Conservation (phyloP, 2,113 vertebrate species). For the Ellobius talpinus region DNA sequence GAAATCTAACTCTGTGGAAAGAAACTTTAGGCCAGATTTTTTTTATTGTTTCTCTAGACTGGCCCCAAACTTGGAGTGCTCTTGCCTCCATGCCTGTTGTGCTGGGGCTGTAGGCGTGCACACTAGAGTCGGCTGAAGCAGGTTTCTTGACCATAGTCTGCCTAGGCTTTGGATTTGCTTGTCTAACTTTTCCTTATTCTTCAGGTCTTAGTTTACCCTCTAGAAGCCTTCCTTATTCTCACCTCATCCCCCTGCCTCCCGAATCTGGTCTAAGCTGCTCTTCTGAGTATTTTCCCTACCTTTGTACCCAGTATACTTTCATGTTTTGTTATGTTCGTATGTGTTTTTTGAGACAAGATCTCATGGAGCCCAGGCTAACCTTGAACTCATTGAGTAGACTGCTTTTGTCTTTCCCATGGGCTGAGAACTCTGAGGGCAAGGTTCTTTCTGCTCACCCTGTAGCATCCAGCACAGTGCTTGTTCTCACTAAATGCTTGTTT, state of each 20-base stretch:
- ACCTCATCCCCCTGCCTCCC: not conserved
- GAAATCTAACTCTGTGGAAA: not conserved
- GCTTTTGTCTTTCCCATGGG: not conserved
- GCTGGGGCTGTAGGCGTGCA: too few relatives aligned
- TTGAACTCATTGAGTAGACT: not conserved
- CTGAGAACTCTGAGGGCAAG: not conserved
- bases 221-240: not conserved
- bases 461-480: not conserved
- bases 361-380: not conserved
- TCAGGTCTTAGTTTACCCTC: not conserved
- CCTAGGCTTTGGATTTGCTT: not conserved
- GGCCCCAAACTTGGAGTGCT: not conserved
- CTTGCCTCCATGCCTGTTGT: not conserved
- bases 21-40: not conserved
- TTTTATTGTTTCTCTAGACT: not conserved
- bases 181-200: not conserved
- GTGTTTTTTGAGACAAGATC: too few relatives aligned
- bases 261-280: not conserved
- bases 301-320: not conserved
- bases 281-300: not conserved
- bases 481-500: conserved; percentile 8
- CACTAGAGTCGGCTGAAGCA: not conserved
- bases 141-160: not conserved
- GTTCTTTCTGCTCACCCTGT: not conserved
- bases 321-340: too few relatives aligned